Evolutionary conservation across 2,113 vertebrate species (phyloP), one percentile per base, ranked within the genome.

Genomic region (Nothobranchius kuhntae): DNA sequence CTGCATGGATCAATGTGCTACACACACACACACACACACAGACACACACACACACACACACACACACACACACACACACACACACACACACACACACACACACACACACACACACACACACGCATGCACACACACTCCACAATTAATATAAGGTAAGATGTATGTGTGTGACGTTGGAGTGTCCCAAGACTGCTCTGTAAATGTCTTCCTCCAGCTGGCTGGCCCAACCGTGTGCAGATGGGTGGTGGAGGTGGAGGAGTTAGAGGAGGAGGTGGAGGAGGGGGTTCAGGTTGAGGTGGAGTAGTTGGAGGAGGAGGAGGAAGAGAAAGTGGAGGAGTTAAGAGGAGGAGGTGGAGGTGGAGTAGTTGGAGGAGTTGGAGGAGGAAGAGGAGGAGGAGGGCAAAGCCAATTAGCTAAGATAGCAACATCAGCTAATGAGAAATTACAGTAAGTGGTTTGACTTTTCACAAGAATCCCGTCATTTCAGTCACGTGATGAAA

Each of bases 1-100:
- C 83, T 87, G 86, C 80, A 87, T 88, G 80, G 86, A 87, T 90
- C 89, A 81, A 88, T 87, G 85, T 84, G 73, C 51, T 13, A 66
- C 78, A 47, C 53, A 56, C 3, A n/a, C 51, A 6, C 10, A 12
- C 13, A 2, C 52, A 53, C 11, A 10, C 70, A 81, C 70, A 59
- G 45, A 71, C 38, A 47, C 53, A 56, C 3, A 17, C 51, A 6
- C 10, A 13, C 13, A 2, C 4, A 10, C 44, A 82, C 62, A 63
- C 11, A 13, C 62, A 56, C 57, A 58, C 48, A 69, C 75, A 17
- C 51, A 6, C 10, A 13, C 13, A 2, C 3, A 10, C 42, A 82
- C 61, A 63, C 11, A 13, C 62, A 53, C 57, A 21, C 21, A 1
- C 21, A 21, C 21, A 1, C 21, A 21, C 21, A 21, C 21, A 21